A percentile compares a stretch with the other conserved stretches of the same genome.
These are phyloP conservation scores for Melanotaenia parkinsoni DNA, from an alignment of 2,797 vertebrate genomes.

Conservation along the genomic window DNA sequence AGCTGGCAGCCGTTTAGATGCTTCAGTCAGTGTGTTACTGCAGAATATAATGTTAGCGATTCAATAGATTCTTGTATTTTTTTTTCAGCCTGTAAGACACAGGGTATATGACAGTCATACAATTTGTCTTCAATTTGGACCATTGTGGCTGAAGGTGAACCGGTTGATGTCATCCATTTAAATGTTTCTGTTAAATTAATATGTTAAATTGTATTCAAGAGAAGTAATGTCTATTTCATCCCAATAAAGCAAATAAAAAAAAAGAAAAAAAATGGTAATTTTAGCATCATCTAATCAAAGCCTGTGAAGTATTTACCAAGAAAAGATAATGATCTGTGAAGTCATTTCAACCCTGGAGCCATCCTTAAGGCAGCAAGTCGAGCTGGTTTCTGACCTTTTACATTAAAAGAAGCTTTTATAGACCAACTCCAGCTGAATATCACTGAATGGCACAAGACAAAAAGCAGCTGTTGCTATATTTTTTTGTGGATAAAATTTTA, in stretches of 20 bases:
- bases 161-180: background rate
- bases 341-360: slow-evolving; percentile 3
- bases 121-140: background rate
- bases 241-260: background rate
- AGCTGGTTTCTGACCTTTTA: slow-evolving; percentile 28
- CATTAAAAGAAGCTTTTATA: slow-evolving; percentile 21
- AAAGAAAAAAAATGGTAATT: background rate
- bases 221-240: background rate
- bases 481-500: background rate
- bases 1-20: slow-evolving; percentile 37
- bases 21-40: slow-evolving; percentile 33
- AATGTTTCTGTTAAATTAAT: background rate
- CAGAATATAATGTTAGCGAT: slow-evolving; percentile 24
- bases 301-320: slow-evolving; percentile 20
- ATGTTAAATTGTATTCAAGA: background rate
- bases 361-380: background rate
- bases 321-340: slow-evolving; percentile 19
- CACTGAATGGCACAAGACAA: slow-evolving; percentile 10
- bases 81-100: background rate
- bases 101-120: background rate
- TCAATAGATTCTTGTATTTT: slow-evolving; percentile 1
- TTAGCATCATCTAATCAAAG: background rate
- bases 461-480: slow-evolving; percentile 13
- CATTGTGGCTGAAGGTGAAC: background rate
- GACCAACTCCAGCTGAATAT: background rate